A percentile compares a stretch with the other conserved stretches of the same genome.
Conservation (phyloP, 2,797 vertebrate genomes). For the Crenuchus spilurus region DNA sequence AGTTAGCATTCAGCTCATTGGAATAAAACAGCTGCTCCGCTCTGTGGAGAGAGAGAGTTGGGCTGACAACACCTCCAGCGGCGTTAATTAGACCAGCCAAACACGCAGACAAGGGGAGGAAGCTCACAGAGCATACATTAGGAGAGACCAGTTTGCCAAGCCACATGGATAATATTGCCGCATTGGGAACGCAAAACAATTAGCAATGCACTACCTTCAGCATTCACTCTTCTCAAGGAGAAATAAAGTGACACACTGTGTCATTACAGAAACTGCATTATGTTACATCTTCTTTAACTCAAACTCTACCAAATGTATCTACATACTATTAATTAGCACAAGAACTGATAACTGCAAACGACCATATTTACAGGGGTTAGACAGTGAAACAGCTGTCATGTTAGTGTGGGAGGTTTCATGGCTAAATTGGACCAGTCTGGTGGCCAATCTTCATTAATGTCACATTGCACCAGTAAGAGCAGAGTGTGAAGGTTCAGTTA, state of each 20-base stretch:
- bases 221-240: not conserved
- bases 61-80: conserved; percentile 60
- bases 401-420: too few relatives aligned
- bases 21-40: conserved; percentile 60
- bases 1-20: conserved; percentile 49
- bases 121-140: conserved; percentile 55
- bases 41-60: conserved; percentile 50
- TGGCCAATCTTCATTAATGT: too few relatives aligned
- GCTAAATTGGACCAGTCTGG: too few relatives aligned
- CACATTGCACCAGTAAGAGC: too few relatives aligned
- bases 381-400: too few relatives aligned
- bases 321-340: too few relatives aligned
- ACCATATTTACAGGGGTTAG: too few relatives aligned
- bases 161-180: conserved; percentile 37
- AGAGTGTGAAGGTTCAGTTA: too few relatives aligned
- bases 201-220: conserved; percentile 30
- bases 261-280: conserved; percentile 11
- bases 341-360: too few relatives aligned
- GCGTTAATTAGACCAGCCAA: conserved; percentile 62
- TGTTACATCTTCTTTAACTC: not conserved
- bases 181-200: conserved; percentile 49
- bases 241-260: not conserved
- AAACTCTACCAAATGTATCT: too few relatives aligned
- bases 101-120: conserved; percentile 46
- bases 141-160: conserved; percentile 43